Evolutionary conservation across 1,140 invertebrate species (phyloP), one percentile per base, ranked within the genome.

Genomic region (Euura saliciscinereae): DNA sequence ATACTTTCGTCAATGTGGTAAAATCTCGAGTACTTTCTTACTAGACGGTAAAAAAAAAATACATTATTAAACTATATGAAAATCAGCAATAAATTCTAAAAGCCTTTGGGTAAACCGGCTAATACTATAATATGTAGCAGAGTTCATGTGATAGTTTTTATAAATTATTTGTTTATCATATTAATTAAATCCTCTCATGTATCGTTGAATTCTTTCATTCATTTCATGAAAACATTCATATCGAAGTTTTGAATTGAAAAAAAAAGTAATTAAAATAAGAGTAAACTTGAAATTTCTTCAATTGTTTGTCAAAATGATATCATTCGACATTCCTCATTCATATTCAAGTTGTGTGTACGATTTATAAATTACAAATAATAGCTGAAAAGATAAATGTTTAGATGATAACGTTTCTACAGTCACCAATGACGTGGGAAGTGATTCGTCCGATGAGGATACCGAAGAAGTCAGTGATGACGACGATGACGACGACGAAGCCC

Each of bases 401-500:
- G 51, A 59, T 59, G 51, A 59, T 6, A 59, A 59, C 10, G 13
- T 59, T 59, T 59, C 51, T n/a, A 59, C 51, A 59, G 51, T 59
- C 51, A 59, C 51, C 51, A 59, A 59, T 59, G 51, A 59, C 51
- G 51, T n/a, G 51, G 51, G 5, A n/a, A 59, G 51, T 59, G 51
- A 59, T 59, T 8, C 10, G 10, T 59, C 51, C 3, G 44, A 46
- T 3, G 64, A 66, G 8, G 69, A 72, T 44, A 42, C 44, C 6
- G n/a, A 42, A 44, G 44, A 45, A 7, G 44, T 68, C 11, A 42
- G 59, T n/a, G 45, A 68, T 42, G 13, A 75, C 8, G 73, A 64
- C 45, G 74, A 77, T 1, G 72, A 65, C 43, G 67, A 80, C 45
- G 75, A 76, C 10, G 75, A 77, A 65, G 75, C 80, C 13, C 74